A percentile compares a stretch with the other conserved stretches of the same genome.
phyloP scores from a whole-genome alignment of 2,113 vertebrate species.

The Ceyx cyanopectus region DNA sequence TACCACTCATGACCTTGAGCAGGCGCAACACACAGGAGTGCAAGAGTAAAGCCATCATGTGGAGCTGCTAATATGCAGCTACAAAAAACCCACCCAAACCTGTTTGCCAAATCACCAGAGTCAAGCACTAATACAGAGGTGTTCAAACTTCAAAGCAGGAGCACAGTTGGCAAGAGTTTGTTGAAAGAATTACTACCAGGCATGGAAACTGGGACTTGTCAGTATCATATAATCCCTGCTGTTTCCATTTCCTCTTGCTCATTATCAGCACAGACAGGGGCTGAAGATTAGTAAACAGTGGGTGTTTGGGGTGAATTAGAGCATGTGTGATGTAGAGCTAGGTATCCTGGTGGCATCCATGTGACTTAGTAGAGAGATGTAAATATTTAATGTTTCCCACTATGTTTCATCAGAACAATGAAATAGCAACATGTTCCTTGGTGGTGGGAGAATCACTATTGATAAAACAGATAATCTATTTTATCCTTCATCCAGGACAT shows the following conservation, averaged over 20 bases:
- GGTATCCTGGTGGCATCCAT: slow-evolving; percentile 14
- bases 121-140: slow-evolving; percentile 8
- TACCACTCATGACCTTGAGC: not conserved
- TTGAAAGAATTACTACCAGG: slow-evolving; percentile 61
- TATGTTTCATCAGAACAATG: not conserved
- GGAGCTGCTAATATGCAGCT: not conserved
- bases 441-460: not conserved
- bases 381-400: slow-evolving; percentile 61
- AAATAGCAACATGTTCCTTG: not conserved
- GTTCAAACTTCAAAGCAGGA: slow-evolving; percentile 43
- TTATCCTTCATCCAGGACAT: not conserved
- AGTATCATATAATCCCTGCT: slow-evolving; percentile 44
- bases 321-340: slow-evolving; percentile 48
- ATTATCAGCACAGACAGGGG: slow-evolving; percentile 52
- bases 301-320: slow-evolving; percentile 59
- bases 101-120: slow-evolving; percentile 22
- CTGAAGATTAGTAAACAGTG: slow-evolving; percentile 54
- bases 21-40: rapidly evolving
- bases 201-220: slow-evolving; percentile 61
- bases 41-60: not conserved
- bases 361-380: not conserved
- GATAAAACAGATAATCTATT: not conserved
- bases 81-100: not conserved
- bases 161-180: slow-evolving; percentile 23
- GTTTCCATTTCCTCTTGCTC: slow-evolving; percentile 69